These are phyloP conservation scores for Bombus breviceps DNA, from an alignment of 1,140 invertebrate genomes.

Conservation along the genomic window DNA sequence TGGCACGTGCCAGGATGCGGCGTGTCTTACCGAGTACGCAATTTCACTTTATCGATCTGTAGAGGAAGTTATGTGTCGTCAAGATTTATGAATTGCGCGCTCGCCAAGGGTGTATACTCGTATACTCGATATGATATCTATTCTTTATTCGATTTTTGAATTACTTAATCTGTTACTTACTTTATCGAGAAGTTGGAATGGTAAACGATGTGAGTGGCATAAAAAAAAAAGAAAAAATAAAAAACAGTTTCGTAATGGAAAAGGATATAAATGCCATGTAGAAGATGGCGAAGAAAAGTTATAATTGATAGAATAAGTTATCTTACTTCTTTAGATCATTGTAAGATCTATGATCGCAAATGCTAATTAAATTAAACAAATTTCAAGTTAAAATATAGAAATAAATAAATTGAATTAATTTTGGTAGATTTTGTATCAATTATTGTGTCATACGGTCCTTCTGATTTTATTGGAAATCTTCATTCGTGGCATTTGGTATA, in stretches of 20 bases:
- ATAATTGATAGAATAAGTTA: too few relatives aligned
- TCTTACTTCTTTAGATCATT: too few relatives aligned
- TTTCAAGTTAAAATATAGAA: too few relatives aligned
- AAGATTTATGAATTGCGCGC: neutral
- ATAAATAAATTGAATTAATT: too few relatives aligned
- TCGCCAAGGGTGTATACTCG: neutral
- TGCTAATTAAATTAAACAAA: too few relatives aligned
- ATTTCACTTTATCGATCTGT: constrained; percentile 29
- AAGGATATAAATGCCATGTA: too few relatives aligned
- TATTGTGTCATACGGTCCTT: neutral
- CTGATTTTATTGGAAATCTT: too few relatives aligned
- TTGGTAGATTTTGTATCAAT: neutral
- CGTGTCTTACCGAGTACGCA: constrained; percentile 25
- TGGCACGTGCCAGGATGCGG: constrained; percentile 66
- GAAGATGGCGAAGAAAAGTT: too few relatives aligned
- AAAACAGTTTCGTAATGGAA: too few relatives aligned
- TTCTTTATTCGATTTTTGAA: neutral
- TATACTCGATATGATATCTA: neutral
- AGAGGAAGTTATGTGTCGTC: neutral
- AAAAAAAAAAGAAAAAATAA: too few relatives aligned
- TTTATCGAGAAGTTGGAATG: neutral
- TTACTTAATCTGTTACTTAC: neutral
- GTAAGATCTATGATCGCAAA: neutral
- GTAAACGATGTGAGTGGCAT: too few relatives aligned
- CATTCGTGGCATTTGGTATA: too few relatives aligned